Evolutionary conservation across 2,888 invertebrate genomes (phyloP), one percentile per base, ranked within the genome.

Genomic region (Caenorhabditis panamensis): DNA sequence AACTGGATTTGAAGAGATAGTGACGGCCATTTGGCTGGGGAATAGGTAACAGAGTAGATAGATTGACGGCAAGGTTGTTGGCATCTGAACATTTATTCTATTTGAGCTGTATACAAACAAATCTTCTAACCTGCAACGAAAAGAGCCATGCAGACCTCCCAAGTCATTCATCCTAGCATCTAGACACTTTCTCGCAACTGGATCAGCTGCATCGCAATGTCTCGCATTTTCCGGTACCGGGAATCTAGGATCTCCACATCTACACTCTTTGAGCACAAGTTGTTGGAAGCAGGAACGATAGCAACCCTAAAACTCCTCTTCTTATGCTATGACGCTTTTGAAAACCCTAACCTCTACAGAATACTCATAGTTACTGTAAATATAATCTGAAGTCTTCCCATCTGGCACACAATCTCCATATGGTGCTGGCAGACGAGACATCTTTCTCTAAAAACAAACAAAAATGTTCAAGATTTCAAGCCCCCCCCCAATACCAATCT

Each of bases 241-340:
- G 71, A 90, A 90, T 11, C 90, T 76, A 16, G 90, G 90, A 76
- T 90, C 90, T 22, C 88, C 87, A 68, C 90, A 90, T 47, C 86
- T 84, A 61, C 90, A 90, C 9, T 87, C 82, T 16, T 83, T 71
- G 59, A 90, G 82, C 31, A 88, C 88, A 63, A 88, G 56, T 28
- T 88, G 77, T 84, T 90, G 90, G 78, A 89, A 88, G 75, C 90
- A 90, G 18, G 87, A 87, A 16, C 89, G 87, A 71, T 89, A 89
- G 76, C 89, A 89, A 28, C 89, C 89, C 88, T 88, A 62, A 36
- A 84, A 75, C 41, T 63, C 5, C n/a, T n/a, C n/a, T 44, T 54
- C 24, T 44, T 22, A 64, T 54, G n/a, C n/a, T n/a, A n/a, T n/a
- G n/a, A n/a, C 49, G 59, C 28, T 53, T 54, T 66, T 64, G 41